Conservation (phyloP, 2,797 vertebrate species). For the Scarus forsteni region DNA sequence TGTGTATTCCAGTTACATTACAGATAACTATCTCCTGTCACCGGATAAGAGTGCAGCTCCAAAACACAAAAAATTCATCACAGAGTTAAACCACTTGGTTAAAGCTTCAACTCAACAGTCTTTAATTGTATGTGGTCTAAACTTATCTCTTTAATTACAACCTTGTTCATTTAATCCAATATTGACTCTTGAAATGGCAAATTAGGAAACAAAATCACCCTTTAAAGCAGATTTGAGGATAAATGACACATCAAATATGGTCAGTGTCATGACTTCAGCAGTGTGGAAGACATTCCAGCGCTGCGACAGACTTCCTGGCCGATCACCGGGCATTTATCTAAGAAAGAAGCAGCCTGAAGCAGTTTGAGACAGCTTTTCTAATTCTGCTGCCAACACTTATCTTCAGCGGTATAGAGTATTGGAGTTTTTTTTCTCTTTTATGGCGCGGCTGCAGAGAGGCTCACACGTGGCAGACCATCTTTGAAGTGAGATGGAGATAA, state of each 20-base stretch:
- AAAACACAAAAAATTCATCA: too few species aligned
- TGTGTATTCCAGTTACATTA: too few species aligned
- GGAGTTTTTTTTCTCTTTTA: conserved; percentile 37
- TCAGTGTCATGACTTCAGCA: conserved; percentile 23
- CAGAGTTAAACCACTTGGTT: neutral
- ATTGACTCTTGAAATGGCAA: neutral
- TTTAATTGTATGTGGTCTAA: conserved; percentile 8
- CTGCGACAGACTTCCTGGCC: conserved; percentile 37
- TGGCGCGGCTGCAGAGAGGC: conserved; percentile 47
- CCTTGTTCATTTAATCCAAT: conserved; percentile 1
- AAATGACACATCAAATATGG: conserved; percentile 22
- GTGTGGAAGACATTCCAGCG: conserved; percentile 31
- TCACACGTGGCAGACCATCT: conserved; percentile 66
- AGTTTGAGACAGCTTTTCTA: conserved; percentile 55
- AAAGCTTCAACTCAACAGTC: conserved; percentile 13
- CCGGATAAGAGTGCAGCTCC: too few species aligned
- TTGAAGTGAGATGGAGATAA: conserved; percentile 65
- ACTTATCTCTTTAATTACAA: neutral
- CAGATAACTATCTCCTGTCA: too few species aligned
- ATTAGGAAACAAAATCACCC: neutral
- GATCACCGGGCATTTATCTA: conserved; percentile 53
- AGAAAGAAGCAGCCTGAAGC: conserved; percentile 56
- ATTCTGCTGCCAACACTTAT: conserved; percentile 70
- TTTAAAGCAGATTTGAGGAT: conserved; percentile 5
- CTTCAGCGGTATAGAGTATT: conserved; percentile 41